Evolutionary conservation across 2,888 invertebrate species (phyloP), one percentile per base, ranked within the genome.

Genomic region (Sphinx pinastri): DNA sequence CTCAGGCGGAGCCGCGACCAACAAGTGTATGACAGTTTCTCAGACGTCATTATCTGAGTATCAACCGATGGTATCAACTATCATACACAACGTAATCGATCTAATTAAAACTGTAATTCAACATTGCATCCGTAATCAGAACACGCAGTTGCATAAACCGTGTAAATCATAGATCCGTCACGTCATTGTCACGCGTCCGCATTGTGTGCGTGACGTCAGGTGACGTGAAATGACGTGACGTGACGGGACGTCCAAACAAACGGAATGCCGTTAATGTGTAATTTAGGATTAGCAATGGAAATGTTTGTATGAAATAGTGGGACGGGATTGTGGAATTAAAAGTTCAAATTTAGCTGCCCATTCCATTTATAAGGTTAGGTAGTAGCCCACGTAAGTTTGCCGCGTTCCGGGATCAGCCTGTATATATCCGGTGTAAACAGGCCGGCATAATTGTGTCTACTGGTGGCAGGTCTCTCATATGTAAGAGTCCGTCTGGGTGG

Each of bases 241-340:
- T 55, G 55, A 55, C 19, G 19, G 19, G 55, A 7, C 60, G 63
- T 19, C 13, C 47, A 57, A 19, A 63, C 49, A 63, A 63, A 63
- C 63, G 49, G 63, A 63, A 63, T 63, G 63, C 63, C 63, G 47
- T 63, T 63, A 63, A 63, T 63, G 63, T 63, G 63, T 71, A 66
- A 75, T 76, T 76, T 74, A 77, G 76, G 75, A 74, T 73, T 74
- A 49, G 75, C 73, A 77, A 55, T 55, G 16, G 19, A 55, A 55
- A 55, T 55, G 55, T 55, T 55, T 55, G 55, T 19, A 38, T 38
- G 38, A 38, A 38, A 38, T 38, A 8, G 38, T 7, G 8, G 38
- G 38, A 67, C 25, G n/a, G 16, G 5, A 38, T 54, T 38, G 54
- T 67, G 2, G 1, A 25, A 2, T 25, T 25, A 25, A 25, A 25